Evolutionary conservation across 2,797 vertebrate genomes (phyloP), one percentile per base, ranked within the genome.

Genomic region (Tauraco hartlaubi): DNA sequence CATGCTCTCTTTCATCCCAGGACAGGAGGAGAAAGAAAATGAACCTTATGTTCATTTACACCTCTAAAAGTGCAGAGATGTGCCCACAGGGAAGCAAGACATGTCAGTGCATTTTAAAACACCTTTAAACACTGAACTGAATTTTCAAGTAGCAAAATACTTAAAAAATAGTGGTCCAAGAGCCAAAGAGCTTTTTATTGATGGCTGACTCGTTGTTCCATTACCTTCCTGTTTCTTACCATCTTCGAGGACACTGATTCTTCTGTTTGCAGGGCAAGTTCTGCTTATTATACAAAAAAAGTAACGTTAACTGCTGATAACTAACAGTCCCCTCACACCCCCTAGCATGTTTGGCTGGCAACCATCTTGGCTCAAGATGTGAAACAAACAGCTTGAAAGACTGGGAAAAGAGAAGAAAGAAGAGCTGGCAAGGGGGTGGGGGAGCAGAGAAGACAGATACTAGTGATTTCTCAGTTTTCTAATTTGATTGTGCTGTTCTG

Each of bases 281-380:
- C 95, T 89, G 33, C 55, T 49, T 9, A 37, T 66, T 74, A 43
- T 10, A 61, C 73, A 66, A 77, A 28, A 26, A 55, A 59, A 23
- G 11, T 29, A 71, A 12, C 5, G 0, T 9, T 9, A 68, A 26
- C 17, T 46, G 28, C 6, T 31, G 68, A 37, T 44, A 94, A 88
- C n/a, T n/a, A 63, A 41, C 44, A 8, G 5, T 62, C 22, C 26
- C 35, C n/a, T 33, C 3, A 2, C 31, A 31, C 35, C 28, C n/a
- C 10, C 8, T 33, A 59, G 54, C 39, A 28, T 19, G 26, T 80
- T 75, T 95, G 85, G 72, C 85, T 94, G 59, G 52, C 85, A 83
- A 51, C 26, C 29, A 17, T 52, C 55, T 88, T 78, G 76, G 55
- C 92, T 77, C 4, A 39, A 52, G 43, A 59, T 54, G 8, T 48